Evolutionary conservation across 2,888 invertebrate species (phyloP), one percentile per base, ranked within the genome.

Genomic region (Leptopilina syphax): DNA sequence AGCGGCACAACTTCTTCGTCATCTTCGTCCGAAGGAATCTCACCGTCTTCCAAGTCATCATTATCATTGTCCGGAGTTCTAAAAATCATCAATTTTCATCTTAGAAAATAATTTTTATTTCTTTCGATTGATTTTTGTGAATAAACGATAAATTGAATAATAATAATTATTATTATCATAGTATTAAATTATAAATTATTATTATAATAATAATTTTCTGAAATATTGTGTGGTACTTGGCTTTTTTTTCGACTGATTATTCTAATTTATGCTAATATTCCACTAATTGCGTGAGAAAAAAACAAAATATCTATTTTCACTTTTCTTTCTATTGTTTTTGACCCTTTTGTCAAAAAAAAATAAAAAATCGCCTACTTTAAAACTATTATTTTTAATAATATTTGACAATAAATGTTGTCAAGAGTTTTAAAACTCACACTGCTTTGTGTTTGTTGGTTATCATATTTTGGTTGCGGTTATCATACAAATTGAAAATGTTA

Each of bases 21-120:
- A 83, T 94, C 94, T 76, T 94, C 94, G 85, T 94, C 94, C 70
- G 94, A 94, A 84, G 96, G 96, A 86, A 97, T 97, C 92, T 97
- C 97, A 73, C 97, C 97, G 90, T 97, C 97, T 92, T 97, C 97
- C 84, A 97, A 93, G 90, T 97, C 97, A 89, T 95, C 94, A 67
- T 92, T 93, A 63, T 92, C 92, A 34, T 78, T 80, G 27, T 82
- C 82, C 44, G 66, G 79, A 73, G 79, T 82, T 50, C 83, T 84
- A 77, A 12, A 82, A 81, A 76, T 27, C 63, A 70, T 13, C 13
- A 68, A 68, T 34, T 34, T 13, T n/a, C 54, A 13, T 9, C n/a
- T 34, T 34, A 34, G 34, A 34, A 34, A 34, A 34, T 34, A 34
- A 24, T 57, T 50, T 12, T 24, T 6, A 47, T 7, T 47, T 47